Evolutionary conservation across 2,113 vertebrate genomes (phyloP).

Genomic region (Hippocampus zosterae): DNA sequence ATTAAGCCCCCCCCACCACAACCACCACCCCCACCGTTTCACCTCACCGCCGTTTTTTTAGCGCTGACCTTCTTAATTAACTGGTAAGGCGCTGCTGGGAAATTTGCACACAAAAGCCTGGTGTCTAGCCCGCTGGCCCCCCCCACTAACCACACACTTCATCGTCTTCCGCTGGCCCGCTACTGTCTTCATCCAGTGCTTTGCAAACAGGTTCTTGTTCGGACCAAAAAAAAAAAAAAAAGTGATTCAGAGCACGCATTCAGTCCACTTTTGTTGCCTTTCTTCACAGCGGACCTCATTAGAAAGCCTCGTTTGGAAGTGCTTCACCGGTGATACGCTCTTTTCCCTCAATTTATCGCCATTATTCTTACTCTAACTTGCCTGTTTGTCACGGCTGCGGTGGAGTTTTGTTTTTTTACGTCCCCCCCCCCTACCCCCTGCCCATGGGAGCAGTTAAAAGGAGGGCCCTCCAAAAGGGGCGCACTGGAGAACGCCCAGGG

Average conservation of each 20-base stretch:
- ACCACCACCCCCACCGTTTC: conserved; percentile 43
- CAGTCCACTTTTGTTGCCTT: conserved; percentile 32
- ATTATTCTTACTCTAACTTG: conserved; percentile 49
- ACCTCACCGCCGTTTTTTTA: conserved; percentile 53
- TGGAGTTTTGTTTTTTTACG: neutral
- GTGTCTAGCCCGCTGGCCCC: conserved; percentile 72
- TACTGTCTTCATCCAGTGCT: conserved; percentile 42
- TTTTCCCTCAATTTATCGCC: conserved; percentile 53
- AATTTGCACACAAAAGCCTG: conserved; percentile 97
- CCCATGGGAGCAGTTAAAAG: conserved; percentile 74
- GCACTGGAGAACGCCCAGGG: conserved; percentile 76
- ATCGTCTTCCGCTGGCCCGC: conserved; percentile 39
- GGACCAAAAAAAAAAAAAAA: conserved; percentile 59
- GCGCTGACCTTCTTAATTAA: conserved; percentile 94
- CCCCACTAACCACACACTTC: conserved; percentile 54
- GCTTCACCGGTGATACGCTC: conserved; percentile 80
- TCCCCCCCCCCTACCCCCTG: conserved; percentile 32
- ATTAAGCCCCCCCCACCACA: conserved; percentile 82
- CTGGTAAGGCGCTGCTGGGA: conserved; percentile 85
- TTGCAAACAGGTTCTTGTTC: conserved; percentile 59
- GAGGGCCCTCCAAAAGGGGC: conserved; percentile 78
- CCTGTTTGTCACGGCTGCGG: conserved; percentile 40
- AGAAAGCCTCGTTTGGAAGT: conserved; percentile 75
- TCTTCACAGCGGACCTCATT: conserved; percentile 78
- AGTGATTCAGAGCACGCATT: conserved; percentile 60